Conservation (phyloP, 2,888 invertebrate genomes). For the Limnephilus auricula region DNA sequence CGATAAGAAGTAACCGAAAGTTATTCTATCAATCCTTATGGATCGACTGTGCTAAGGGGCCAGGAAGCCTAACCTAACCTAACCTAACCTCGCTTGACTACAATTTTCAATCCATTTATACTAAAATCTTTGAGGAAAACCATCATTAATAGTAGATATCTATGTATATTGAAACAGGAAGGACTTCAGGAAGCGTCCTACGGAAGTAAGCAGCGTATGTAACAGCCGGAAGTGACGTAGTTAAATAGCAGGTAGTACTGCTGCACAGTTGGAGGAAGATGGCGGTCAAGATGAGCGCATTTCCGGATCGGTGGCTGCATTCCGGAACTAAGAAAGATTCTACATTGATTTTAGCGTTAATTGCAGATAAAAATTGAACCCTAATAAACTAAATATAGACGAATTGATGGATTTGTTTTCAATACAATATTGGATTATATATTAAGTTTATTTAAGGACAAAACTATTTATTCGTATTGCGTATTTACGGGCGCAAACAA, state of each 20-base stretch:
- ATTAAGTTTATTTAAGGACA: too few species aligned
- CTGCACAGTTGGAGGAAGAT: background rate
- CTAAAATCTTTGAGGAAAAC: too few species aligned
- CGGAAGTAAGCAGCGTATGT: background rate
- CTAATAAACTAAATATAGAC: background rate
- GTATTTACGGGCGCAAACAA: too few species aligned
- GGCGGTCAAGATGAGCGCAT: conserved; percentile 40
- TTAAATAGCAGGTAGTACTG: background rate
- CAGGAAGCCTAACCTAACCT: too few species aligned
- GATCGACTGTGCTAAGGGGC: too few species aligned
- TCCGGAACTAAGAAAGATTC: background rate
- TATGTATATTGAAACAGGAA: background rate
- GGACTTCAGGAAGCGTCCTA: background rate
- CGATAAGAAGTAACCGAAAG: too few species aligned
- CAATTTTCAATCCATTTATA: too few species aligned
- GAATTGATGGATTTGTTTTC: background rate
- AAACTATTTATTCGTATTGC: too few species aligned
- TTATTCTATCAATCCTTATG: too few species aligned
- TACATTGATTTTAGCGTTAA: background rate
- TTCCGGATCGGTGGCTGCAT: conserved; percentile 18
- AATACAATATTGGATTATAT: too few species aligned
- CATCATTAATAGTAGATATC: too few species aligned
- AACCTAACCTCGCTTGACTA: too few species aligned
- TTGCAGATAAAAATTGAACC: background rate
- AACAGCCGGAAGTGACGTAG: conserved; percentile 37